These are phyloP conservation scores for Tenthredo notha DNA, from an alignment of 2,888 invertebrate genomes.

Conservation along the genomic window DNA sequence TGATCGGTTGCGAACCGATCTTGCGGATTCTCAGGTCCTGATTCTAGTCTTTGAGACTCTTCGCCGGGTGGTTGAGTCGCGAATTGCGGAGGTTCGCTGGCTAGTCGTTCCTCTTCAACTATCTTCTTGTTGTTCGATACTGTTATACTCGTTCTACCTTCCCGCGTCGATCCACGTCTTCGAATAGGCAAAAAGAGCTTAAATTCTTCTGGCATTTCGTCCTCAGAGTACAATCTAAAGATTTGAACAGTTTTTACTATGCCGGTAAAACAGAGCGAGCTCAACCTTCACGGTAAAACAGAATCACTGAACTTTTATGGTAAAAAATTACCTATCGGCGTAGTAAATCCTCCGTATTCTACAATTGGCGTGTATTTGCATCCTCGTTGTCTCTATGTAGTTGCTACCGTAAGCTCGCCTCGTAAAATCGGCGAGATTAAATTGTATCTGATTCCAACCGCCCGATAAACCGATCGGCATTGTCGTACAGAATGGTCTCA, in stretches of 20 bases:
- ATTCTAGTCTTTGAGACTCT: background rate
- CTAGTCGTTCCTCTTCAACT: background rate
- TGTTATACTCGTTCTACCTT: conserved; percentile 28
- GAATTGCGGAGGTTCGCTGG: background rate
- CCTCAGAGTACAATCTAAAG: conserved; percentile 93
- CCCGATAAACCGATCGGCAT: conserved; percentile 97
- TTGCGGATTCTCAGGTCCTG: background rate
- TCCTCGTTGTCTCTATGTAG: conserved; percentile 93
- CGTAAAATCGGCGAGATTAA: conserved; percentile 96
- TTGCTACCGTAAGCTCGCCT: conserved; percentile 97
- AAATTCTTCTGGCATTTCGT: conserved; percentile 96
- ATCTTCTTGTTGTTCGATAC: background rate
- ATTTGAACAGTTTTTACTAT: background rate
- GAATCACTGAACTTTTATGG: background rate
- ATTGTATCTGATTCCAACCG: conserved; percentile 98
- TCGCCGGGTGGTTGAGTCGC: background rate
- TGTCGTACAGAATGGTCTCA: conserved; percentile 98
- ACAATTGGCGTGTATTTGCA: conserved; percentile 98
- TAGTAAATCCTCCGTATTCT: conserved; percentile 93
- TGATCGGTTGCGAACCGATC: background rate
- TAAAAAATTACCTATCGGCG: conserved; percentile 81
- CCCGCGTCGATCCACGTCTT: conserved; percentile 49
- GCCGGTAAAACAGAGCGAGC: background rate
- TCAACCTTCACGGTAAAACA: background rate
- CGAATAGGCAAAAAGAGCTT: conserved; percentile 96